phyloP scores from a whole-genome alignment of 2,888 invertebrate species.

The Apamea anceps region DNA sequence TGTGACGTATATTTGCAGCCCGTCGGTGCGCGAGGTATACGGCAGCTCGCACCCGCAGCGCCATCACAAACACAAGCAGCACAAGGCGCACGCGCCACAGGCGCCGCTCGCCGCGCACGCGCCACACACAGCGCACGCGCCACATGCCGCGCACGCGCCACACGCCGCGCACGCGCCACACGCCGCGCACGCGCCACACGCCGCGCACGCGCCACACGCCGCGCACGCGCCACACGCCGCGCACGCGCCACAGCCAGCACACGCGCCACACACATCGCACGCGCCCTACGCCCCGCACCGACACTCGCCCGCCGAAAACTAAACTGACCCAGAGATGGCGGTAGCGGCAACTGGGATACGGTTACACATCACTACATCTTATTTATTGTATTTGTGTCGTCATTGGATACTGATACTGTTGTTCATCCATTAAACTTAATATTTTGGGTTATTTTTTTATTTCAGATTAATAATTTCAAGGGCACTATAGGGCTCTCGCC shows the following conservation, averaged over 20 bases:
- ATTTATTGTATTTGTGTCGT: conserved; percentile 4
- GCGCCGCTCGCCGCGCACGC: background rate
- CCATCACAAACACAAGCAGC: conserved; percentile 75
- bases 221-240: conserved; percentile 28
- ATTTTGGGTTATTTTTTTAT: background rate
- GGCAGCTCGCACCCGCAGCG: conserved; percentile 85
- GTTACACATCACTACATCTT: conserved; percentile 38
- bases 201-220: background rate
- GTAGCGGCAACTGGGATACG: conserved; percentile 36
- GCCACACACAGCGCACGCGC: background rate
- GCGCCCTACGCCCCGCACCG: conserved; percentile 53
- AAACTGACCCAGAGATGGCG: conserved; percentile 48
- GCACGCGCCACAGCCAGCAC: conserved; percentile 28
- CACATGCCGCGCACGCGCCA: background rate
- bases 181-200: background rate
- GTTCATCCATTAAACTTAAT: background rate
- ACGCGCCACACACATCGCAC: conserved; percentile 5
- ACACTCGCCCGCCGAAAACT: conserved; percentile 68
- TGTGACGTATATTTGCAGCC: conserved; percentile 71
- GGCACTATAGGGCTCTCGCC: background rate
- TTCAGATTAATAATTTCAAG: background rate
- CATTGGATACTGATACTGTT: conserved; percentile 7
- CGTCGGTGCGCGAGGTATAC: conserved; percentile 86
- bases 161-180: conserved; percentile 11
- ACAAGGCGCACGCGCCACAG: conserved; percentile 51